Conservation (phyloP, 2,797 vertebrate genomes). For the Apodemus agrarius region DNA sequence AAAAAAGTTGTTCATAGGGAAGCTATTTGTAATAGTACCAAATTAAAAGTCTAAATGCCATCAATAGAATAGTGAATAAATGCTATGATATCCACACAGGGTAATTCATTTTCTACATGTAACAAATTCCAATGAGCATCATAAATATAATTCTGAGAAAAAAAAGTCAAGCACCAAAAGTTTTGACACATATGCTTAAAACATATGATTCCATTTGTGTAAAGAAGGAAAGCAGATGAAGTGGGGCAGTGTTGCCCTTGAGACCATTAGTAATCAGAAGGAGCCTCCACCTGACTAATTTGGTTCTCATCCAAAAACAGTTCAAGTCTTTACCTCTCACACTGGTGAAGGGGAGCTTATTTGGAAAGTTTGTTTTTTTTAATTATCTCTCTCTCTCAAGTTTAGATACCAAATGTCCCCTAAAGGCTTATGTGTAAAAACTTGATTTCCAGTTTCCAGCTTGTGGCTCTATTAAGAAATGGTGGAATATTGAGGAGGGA, state of each 20-base stretch:
- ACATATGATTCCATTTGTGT: neutral
- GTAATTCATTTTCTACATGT: neutral
- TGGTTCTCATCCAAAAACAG: too few relatives aligned
- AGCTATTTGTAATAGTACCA: neutral
- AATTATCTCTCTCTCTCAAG: neutral
- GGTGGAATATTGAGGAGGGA: neutral
- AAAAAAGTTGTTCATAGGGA: neutral
- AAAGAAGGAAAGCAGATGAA: neutral
- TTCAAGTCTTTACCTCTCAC: neutral
- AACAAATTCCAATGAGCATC: neutral
- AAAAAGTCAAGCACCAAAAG: neutral
- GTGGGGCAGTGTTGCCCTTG: accelerated
- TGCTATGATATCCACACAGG: neutral
- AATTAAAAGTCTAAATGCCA: neutral
- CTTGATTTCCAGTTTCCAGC: neutral
- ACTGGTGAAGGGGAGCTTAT: neutral
- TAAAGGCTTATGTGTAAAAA: neutral
- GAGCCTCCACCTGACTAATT: neutral
- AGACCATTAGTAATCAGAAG: neutral
- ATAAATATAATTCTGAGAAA: slow-evolving; percentile 11
- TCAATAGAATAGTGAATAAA: neutral
- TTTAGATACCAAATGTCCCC: neutral
- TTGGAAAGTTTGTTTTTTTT: neutral
- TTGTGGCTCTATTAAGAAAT: neutral
- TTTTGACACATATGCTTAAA: neutral